phyloP scores from a whole-genome alignment of 2,797 vertebrate species.

The Thripadectes ignobilis region DNA sequence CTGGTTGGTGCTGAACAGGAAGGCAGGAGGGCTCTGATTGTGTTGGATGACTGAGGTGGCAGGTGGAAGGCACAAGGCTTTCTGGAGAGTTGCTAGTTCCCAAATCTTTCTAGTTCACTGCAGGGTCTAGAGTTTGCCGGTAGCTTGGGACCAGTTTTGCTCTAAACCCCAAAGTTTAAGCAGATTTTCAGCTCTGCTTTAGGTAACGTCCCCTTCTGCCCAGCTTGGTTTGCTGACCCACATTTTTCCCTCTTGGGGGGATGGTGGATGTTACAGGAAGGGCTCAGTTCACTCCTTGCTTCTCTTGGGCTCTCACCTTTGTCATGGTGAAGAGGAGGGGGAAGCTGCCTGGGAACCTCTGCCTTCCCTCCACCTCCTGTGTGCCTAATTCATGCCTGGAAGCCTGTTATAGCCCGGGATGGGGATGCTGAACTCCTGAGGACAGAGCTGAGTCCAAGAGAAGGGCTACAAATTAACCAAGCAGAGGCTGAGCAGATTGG shows the following conservation, averaged over 20 bases:
- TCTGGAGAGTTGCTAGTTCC: neutral
- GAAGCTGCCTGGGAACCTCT: neutral
- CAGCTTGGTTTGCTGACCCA: neutral
- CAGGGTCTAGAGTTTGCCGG: neutral
- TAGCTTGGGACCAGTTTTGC: neutral
- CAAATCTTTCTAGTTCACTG: neutral
- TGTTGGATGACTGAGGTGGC: neutral
- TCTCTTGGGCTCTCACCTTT: neutral
- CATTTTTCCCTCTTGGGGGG: neutral
- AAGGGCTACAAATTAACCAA: neutral
- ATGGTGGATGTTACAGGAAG: neutral
- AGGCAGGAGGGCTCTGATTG: neutral
- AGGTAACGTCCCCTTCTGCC: neutral
- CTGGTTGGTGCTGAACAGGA: neutral
- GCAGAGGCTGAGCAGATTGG: neutral
- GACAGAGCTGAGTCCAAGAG: neutral
- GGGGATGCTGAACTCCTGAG: neutral
- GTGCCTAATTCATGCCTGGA: neutral
- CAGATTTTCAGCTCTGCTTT: neutral
- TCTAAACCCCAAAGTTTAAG: neutral
- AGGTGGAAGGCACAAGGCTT: neutral
- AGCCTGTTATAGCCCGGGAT: neutral
- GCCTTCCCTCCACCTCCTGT: neutral
- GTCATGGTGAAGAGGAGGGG: neutral
- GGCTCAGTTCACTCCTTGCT: neutral